These are phyloP conservation scores for Vanessa atalanta DNA, from an alignment of 1,140 invertebrate species.

Conservation along the genomic window DNA sequence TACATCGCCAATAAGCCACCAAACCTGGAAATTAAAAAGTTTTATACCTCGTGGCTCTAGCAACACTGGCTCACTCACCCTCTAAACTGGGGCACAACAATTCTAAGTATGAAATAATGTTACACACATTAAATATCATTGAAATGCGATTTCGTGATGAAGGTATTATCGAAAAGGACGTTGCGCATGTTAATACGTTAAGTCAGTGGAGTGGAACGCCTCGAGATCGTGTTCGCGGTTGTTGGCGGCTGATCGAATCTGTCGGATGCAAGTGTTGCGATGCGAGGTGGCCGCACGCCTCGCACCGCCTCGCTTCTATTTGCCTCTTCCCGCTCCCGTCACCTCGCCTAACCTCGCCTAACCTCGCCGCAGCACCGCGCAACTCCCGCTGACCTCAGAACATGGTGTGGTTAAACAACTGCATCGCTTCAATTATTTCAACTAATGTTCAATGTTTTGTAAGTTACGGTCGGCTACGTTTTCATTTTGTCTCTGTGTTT, in stretches of 20 bases:
- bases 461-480: not conserved
- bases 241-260: slow-evolving; percentile 55
- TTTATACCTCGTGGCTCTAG: too few species aligned
- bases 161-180: slow-evolving; percentile 8
- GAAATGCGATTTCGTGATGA: slow-evolving; percentile 15
- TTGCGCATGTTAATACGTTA: slow-evolving; percentile 13
- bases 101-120: too few species aligned
- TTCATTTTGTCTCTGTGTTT: not conserved
- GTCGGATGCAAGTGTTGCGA: slow-evolving; percentile 46
- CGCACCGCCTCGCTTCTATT: slow-evolving; percentile 15
- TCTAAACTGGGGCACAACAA: too few species aligned
- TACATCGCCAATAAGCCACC: too few species aligned
- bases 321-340: slow-evolving; percentile 25
- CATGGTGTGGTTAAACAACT: slow-evolving; percentile 9
- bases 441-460: slow-evolving; percentile 12
- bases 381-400: slow-evolving; percentile 16
- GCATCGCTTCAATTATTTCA: slow-evolving; percentile 15
- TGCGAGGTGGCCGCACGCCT: slow-evolving; percentile 37
- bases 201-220: slow-evolving; percentile 40
- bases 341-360: slow-evolving; percentile 15
- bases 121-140: not conserved
- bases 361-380: slow-evolving; percentile 12
- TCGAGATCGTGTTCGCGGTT: slow-evolving; percentile 54
- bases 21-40: too few species aligned
- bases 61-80: too few species aligned